Evolutionary conservation across 1,140 invertebrate genomes (phyloP), one percentile per base, ranked within the genome.

Genomic region (Centruroides vittatus): DNA sequence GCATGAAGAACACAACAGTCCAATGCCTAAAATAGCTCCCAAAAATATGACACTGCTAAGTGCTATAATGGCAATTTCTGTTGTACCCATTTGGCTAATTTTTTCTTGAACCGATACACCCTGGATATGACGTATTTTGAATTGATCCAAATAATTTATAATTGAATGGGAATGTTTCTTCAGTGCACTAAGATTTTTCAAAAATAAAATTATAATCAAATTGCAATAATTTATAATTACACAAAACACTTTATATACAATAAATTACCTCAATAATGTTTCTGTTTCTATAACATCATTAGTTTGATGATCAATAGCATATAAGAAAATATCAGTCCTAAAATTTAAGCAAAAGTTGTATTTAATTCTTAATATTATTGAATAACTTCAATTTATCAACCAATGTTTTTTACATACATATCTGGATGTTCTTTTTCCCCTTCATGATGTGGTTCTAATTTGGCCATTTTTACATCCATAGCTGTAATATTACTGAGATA

Each of bases 301-400:
- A 1, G 86, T 82, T 58, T 83, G 73, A 3, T 84, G 85, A 74
- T 90, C 86, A 7, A 90, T 84, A 1, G 85, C 88, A 69, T 91
- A 90, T 47, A 90, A 76, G 64, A 87, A 89, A 73, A 89, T 78
- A 66, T 91, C 86, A 36, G 87, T 89, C 35, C 86, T 89, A 73
- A 66, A 82, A 82, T 61, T 53, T 60, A 58, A 62, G 64, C 55
- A 65, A 65, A 64, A 47, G 8, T 34, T 35, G 23, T 23, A 23
- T 23, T 23, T 23, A 23, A 23, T 23, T 23, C 23, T 23, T 23
- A 23, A 23, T 23, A 23, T 23, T 23, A 59, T 4, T 47, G 11
- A 46, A 54, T 11, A 46, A 23, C 2, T 23, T 23, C 23, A 23
- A 23, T 23, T 23, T 23, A n/a, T n/a, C n/a, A 23, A 23, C 2